Conservation (phyloP, 2,797 vertebrate species). For the Geotrypetes seraphini region DNA sequence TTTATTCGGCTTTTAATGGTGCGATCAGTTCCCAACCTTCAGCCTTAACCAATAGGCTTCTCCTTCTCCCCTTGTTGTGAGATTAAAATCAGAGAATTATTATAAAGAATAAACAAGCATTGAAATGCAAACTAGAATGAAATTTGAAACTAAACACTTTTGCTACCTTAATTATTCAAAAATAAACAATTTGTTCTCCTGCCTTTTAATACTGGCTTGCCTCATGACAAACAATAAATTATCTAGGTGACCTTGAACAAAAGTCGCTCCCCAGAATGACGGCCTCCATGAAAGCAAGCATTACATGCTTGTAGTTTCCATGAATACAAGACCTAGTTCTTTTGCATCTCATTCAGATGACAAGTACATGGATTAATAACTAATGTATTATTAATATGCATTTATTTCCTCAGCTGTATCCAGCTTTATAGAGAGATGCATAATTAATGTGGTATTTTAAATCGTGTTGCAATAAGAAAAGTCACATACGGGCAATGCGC, state of each 20-base stretch:
- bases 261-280: background rate
- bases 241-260: background rate
- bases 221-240: background rate
- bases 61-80: too few species aligned
- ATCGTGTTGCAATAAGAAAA: conserved; percentile 47
- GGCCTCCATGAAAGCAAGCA: conserved; percentile 8
- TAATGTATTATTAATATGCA: conserved; percentile 49
- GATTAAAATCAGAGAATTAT: too few species aligned
- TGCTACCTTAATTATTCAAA: too few species aligned
- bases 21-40: too few species aligned
- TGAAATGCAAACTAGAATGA: too few species aligned
- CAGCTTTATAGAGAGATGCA: conserved; percentile 47
- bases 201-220: background rate
- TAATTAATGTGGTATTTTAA: conserved; percentile 56
- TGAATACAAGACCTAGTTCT: conserved; percentile 17
- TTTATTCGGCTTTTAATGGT: too few species aligned
- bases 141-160: too few species aligned
- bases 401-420: conserved; percentile 44
- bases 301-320: conserved; percentile 11
- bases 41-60: too few species aligned
- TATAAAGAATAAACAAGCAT: too few species aligned
- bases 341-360: conserved; percentile 33
- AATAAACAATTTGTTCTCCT: too few species aligned
- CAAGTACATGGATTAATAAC: conserved; percentile 47
- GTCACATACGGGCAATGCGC: conserved; percentile 33